These are phyloP conservation scores for Remorina albescens DNA, from an alignment of 2,797 vertebrate genomes.

Conservation along the genomic window DNA sequence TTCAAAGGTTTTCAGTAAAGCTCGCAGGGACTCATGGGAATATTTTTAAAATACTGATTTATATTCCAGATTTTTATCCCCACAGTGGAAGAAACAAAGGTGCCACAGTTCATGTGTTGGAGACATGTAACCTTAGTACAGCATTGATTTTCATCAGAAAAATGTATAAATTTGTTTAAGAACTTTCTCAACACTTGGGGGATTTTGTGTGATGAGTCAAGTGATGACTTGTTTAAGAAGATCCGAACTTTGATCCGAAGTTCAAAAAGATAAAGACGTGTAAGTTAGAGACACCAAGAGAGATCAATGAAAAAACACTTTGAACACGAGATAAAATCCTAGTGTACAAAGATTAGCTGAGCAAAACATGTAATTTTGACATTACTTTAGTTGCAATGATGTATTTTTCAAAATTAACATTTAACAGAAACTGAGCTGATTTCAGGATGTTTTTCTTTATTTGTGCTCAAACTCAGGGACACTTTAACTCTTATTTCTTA, in stretches of 20 bases:
- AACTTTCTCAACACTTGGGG: background rate
- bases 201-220: background rate
- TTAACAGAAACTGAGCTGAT: background rate
- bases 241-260: conserved; percentile 31
- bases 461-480: background rate
- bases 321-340: background rate
- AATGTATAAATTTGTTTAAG: background rate
- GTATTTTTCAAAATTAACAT: background rate
- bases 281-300: no score
- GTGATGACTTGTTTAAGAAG: conserved; percentile 35
- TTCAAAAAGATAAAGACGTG: conserved; percentile 16
- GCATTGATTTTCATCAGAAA: background rate
- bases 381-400: background rate
- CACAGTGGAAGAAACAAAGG: background rate
- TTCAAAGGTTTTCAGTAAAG: background rate
- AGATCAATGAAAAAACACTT: conserved; percentile 42
- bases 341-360: background rate
- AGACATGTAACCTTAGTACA: background rate
- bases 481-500: no score
- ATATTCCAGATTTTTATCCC: background rate
- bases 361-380: background rate
- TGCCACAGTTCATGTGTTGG: background rate
- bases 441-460: background rate
- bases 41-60: background rate
- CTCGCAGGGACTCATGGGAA: background rate